A percentile compares a stretch with the other conserved stretches of the same genome.
phyloP scores from a whole-genome alignment of 37 sponge, comb jelly and placozoan genomes.

The Eunapius fragilis region DNA sequence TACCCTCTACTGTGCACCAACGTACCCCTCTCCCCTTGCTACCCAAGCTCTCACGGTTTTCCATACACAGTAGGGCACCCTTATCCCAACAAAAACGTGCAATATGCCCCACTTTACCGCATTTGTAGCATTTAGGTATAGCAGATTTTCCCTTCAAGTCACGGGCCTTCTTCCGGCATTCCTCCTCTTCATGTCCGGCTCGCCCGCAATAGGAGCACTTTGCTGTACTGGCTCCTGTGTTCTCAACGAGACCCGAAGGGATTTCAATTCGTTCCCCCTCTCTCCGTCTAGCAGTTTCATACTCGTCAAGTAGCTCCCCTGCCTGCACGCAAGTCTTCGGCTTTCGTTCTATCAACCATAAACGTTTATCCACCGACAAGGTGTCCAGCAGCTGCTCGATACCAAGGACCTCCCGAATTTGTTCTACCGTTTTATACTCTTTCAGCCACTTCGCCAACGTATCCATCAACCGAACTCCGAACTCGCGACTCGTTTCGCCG shows the following conservation, averaged over 20 bases:
- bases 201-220: too few relatives aligned
- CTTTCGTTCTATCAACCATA: neutral
- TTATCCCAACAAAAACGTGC: neutral
- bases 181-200: neutral
- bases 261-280: too few relatives aligned
- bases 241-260: too few relatives aligned
- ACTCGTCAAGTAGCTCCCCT: neutral
- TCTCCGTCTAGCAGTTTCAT: neutral
- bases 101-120: neutral
- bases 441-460: conserved; percentile 4
- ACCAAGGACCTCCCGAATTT: neutral
- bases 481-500: conserved; percentile 37
- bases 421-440: neutral
- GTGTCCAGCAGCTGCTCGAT: too few relatives aligned
- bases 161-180: too few relatives aligned
- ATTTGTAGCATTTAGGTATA: neutral
- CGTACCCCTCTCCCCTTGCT: too few relatives aligned
- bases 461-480: conserved; percentile 16
- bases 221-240: neutral
- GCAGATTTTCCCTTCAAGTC: neutral
- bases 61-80: too few relatives aligned
- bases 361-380: neutral
- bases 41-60: too few relatives aligned
- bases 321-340: neutral
- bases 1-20: neutral